These are phyloP conservation scores for Pluvianellus socialis DNA, from an alignment of 2,113 vertebrate genomes.

Conservation along the genomic window DNA sequence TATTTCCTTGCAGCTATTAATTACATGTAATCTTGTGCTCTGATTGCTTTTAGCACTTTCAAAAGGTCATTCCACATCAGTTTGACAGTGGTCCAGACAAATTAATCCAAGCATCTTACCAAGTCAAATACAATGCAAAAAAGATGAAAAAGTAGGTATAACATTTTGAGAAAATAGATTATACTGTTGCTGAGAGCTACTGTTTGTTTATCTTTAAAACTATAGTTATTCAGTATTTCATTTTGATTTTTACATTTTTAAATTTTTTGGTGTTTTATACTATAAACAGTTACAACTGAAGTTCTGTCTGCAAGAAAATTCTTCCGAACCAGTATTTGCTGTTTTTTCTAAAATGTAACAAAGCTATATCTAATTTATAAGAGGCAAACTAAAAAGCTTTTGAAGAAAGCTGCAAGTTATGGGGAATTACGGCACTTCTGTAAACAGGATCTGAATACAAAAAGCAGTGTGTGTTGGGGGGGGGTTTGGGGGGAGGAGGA, in stretches of 20 bases:
- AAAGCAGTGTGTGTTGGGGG: not conserved
- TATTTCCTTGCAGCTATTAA: slow-evolving; percentile 30
- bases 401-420: not conserved
- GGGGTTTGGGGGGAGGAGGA: no score
- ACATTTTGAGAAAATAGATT: not conserved
- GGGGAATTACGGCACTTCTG: not conserved
- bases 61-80: slow-evolving; percentile 95
- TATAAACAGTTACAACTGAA: not conserved
- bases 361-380: not conserved
- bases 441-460: not conserved
- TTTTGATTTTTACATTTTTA: not conserved
- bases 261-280: not conserved
- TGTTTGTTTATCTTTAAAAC: not conserved
- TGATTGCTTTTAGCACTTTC: slow-evolving; percentile 89
- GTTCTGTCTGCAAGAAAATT: not conserved
- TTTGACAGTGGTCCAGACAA: slow-evolving; percentile 94
- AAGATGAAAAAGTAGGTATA: slow-evolving; percentile 98
- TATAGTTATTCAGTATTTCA: not conserved
- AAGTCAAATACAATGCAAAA: slow-evolving; percentile 99
- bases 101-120: slow-evolving; percentile 93
- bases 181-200: not conserved
- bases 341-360: not conserved
- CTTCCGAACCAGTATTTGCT: not conserved
- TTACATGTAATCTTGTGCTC: slow-evolving; percentile 43
- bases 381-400: not conserved